Evolutionary conservation across 2,113 vertebrate species (phyloP).

Genomic region (Hucho hucho): DNA sequence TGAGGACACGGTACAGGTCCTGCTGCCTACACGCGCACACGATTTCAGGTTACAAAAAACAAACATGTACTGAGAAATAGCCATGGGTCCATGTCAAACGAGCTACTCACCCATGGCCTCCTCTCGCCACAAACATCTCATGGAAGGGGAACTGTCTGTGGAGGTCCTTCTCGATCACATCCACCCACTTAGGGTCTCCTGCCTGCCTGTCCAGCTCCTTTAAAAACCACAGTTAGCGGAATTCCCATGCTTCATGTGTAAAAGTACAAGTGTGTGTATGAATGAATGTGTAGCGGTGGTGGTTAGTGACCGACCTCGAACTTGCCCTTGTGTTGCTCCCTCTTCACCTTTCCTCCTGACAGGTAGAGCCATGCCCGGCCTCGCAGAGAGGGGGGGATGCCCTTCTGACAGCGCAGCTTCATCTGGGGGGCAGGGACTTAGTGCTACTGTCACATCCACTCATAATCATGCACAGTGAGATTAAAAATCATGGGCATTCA

Average conservation of each 20-base stretch:
- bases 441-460: too few species aligned
- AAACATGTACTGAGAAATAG: background rate
- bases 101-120: conserved; percentile 86
- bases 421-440: conserved; percentile 69
- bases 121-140: conserved; percentile 94
- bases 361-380: conserved; percentile 97
- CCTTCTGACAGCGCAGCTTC: conserved; percentile 94
- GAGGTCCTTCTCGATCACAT: conserved; percentile 92
- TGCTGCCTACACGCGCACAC: conserved; percentile 80
- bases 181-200: conserved; percentile 92
- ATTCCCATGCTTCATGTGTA: background rate
- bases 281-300: background rate
- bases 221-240: background rate
- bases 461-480: background rate
- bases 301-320: conserved; percentile 79
- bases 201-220: conserved; percentile 85
- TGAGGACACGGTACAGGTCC: conserved; percentile 91
- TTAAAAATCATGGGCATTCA: background rate
- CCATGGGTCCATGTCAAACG: background rate
- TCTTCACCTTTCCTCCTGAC: conserved; percentile 89
- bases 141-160: conserved; percentile 98
- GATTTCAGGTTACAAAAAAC: background rate
- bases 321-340: conserved; percentile 85
- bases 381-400: conserved; percentile 92
- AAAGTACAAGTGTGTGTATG: background rate